These are phyloP conservation scores for Garrulus glandarius DNA, from an alignment of 2,797 vertebrate species.

Conservation along the genomic window DNA sequence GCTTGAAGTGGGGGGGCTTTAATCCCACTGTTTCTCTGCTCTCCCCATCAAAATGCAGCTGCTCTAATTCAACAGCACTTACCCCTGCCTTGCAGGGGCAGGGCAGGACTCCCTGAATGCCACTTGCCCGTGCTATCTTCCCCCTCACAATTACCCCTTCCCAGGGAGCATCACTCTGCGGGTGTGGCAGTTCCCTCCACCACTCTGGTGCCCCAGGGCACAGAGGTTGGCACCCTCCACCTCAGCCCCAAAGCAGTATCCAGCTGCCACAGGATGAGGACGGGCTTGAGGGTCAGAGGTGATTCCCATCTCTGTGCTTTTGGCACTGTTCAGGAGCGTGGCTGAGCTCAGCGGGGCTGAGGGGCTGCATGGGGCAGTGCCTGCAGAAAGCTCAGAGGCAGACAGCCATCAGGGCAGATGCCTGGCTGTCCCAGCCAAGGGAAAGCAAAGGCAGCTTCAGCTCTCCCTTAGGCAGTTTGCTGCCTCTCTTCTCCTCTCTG, in stretches of 20 bases:
- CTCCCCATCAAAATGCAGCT: neutral
- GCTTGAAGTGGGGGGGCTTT: neutral
- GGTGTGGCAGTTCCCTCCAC: neutral
- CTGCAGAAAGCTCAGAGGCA: neutral
- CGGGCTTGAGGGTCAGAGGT: neutral
- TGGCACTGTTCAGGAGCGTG: neutral
- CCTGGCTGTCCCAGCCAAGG: fast-evolving
- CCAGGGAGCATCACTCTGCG: fast-evolving
- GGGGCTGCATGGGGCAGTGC: neutral
- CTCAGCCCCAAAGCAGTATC: neutral
- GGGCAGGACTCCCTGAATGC: neutral
- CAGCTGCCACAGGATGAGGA: neutral
- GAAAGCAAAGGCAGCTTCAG: neutral
- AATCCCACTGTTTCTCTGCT: neutral
- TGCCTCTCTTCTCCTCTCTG: neutral
- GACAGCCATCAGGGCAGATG: neutral
- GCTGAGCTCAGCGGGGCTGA: neutral
- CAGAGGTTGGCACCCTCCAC: fast-evolving
- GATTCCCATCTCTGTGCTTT: neutral
- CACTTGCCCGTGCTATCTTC: neutral
- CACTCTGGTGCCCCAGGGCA: fast-evolving
- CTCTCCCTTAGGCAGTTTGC: neutral
- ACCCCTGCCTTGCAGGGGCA: neutral
- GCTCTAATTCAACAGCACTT: neutral
- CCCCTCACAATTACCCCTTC: neutral